These are phyloP conservation scores for Allacma fusca DNA, from an alignment of 2,888 invertebrate genomes.

Conservation along the genomic window DNA sequence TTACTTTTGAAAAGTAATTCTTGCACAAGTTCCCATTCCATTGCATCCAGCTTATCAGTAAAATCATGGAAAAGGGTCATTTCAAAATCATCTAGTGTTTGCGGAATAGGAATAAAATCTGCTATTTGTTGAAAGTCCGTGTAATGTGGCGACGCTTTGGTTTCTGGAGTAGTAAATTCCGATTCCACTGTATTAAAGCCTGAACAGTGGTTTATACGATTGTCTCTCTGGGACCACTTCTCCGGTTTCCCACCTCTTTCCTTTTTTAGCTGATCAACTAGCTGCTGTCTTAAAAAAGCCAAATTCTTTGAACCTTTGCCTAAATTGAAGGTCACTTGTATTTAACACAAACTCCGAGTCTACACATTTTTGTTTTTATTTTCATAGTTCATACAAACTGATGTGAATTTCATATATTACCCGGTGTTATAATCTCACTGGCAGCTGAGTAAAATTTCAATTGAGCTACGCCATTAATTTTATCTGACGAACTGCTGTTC, in stretches of 20 bases:
- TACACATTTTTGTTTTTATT: no score
- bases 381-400: no score
- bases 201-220: neutral
- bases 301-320: slow-evolving; percentile 13
- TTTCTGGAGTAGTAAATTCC: neutral
- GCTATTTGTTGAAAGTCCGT: neutral
- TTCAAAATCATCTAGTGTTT: slow-evolving; percentile 3
- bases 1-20: neutral
- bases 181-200: neutral
- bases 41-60: neutral
- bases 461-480: no score
- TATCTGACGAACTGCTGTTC: neutral
- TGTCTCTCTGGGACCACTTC: neutral
- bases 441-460: no score
- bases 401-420: no score
- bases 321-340: neutral
- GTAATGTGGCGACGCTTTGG: neutral
- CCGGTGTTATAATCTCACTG: no score
- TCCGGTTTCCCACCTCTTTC: neutral
- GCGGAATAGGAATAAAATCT: neutral
- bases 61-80: neutral
- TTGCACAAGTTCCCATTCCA: slow-evolving; percentile 8
- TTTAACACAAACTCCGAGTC: no score
- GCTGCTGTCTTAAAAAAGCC: slow-evolving; percentile 16
- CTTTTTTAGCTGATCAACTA: neutral